Base-by-base conservation (phyloP, 2,888 invertebrate genomes). In the Cetonia aurata region DNA sequence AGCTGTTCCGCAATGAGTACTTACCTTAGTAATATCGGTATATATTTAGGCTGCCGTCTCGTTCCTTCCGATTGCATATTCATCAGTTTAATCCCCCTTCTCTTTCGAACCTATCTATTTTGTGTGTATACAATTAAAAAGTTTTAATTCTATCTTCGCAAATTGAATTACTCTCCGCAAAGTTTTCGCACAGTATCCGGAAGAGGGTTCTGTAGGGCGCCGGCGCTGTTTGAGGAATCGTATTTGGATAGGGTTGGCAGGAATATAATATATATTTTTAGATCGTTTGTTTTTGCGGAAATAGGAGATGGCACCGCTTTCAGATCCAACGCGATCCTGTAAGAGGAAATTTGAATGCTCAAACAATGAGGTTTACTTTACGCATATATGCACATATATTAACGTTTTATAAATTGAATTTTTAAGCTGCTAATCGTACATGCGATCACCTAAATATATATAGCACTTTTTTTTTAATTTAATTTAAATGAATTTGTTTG, bases 111-210 rank as follows among this genome's bases (percentile, higher is more conserved):
- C 53, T 70, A 70, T 70, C 53, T 53, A 65, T 70, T 53, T 52
- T 70, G 68, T 68, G 53, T 72, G 71, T 74, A 73, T 71, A 73
- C 74, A 74, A 71, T 72, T 75, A 72, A 71, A 72, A 73, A 75
- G 69, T 73, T 73, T 73, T 74, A 73, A 74, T 73, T 73, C 71
- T 60, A 57, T 70, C 62, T 62, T 65, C 67, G 53, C 37, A 56
- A 56, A 56, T 56, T 37, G 37, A 37, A 37, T 37, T 37, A 37
- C 37, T 37, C 37, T 8, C 1, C 4, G 25, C 3, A 50, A 19
- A 52, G 52, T 52, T 52, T 25, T n/a, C 52, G 52, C 25, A n/a
- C 37, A 37, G 52, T 52, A 52, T 52, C 25, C 25, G 25, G 52
- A 52, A 52, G 52, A 52, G n/a, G 52, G 52, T 19, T n/a, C 9